phyloP scores from a whole-genome alignment of 1,140 invertebrate species.

The Copidosoma floridanum region DNA sequence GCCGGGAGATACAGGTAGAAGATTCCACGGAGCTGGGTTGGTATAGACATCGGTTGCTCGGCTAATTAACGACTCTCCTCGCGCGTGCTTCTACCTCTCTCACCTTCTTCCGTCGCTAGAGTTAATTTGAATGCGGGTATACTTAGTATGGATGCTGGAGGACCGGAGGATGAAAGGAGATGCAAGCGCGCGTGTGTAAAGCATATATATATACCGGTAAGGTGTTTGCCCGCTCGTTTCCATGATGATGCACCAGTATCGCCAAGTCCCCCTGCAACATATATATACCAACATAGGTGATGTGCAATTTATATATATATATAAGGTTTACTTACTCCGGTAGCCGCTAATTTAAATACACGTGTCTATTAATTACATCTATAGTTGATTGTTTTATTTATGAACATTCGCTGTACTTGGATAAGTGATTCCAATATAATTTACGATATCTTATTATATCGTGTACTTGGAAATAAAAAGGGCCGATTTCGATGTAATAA shows the following conservation, averaged over 20 bases:
- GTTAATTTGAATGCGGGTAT: constrained; percentile 3
- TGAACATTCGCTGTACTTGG: too few relatives aligned
- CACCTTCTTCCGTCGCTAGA: background rate
- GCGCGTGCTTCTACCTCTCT: too few relatives aligned
- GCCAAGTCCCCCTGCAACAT: constrained; percentile 1
- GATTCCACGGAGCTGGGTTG: too few relatives aligned
- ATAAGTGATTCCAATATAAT: too few relatives aligned
- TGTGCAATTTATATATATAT: constrained; percentile 27
- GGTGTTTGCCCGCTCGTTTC: too few relatives aligned
- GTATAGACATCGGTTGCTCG: too few relatives aligned
- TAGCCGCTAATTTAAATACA: constrained; percentile 57
- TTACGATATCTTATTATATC: too few relatives aligned
- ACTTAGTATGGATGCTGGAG: too few relatives aligned
- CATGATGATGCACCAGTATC: too few relatives aligned
- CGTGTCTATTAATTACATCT: constrained; percentile 51
- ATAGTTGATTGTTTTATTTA: background rate
- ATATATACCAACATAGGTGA: constrained; percentile 24
- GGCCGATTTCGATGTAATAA: too few relatives aligned
- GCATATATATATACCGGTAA: constrained; percentile 10
- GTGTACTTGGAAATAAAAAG: too few relatives aligned
- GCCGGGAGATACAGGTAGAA: too few relatives aligned
- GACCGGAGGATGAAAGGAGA: background rate
- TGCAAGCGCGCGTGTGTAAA: constrained; percentile 4
- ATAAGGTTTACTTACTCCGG: constrained; percentile 40
- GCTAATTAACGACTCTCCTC: constrained; percentile 16